Evolutionary conservation across 2,888 invertebrate genomes (phyloP).

Genomic region (Apodemia duryi): DNA sequence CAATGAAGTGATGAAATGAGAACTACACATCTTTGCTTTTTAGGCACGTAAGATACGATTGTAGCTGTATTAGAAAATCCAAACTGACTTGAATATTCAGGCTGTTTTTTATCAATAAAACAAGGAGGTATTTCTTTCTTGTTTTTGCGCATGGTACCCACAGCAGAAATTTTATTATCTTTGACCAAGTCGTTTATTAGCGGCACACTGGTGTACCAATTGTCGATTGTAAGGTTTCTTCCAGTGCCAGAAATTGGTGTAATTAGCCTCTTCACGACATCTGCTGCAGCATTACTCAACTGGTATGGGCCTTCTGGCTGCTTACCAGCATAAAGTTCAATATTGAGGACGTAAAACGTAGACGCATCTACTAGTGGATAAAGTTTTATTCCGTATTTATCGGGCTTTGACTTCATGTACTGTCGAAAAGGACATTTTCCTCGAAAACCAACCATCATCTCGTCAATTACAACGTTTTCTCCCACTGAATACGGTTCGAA

Average conservation of each 20-base stretch:
- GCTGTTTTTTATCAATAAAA: background rate
- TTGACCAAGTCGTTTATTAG: slow-evolving; percentile 32
- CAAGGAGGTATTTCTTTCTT: too few species aligned
- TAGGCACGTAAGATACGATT: slow-evolving; percentile 34
- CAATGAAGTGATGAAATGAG: slow-evolving; percentile 30
- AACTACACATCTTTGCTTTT: slow-evolving; percentile 34
- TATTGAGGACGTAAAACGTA: slow-evolving; percentile 34
- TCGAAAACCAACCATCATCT: slow-evolving; percentile 33
- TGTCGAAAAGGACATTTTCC: slow-evolving; percentile 31
- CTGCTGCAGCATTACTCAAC: slow-evolving; percentile 34
- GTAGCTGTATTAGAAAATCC: background rate
- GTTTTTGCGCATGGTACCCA: slow-evolving; percentile 30
- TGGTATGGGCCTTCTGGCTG: slow-evolving; percentile 33
- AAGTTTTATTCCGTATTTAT: slow-evolving; percentile 21
- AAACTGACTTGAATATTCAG: background rate
- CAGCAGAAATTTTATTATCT: slow-evolving; percentile 30
- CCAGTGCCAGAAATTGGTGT: slow-evolving; percentile 30
- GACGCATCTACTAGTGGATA: slow-evolving; percentile 29
- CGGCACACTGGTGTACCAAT: slow-evolving; percentile 35
- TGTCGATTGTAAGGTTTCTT: slow-evolving; percentile 30
- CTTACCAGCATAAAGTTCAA: slow-evolving; percentile 37
- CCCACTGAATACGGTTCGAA: slow-evolving; percentile 27
- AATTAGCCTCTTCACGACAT: slow-evolving; percentile 35
- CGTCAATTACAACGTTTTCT: slow-evolving; percentile 34
- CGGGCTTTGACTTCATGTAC: slow-evolving; percentile 20